These are phyloP conservation scores for Pantherophis alleghaniensis DNA, from an alignment of 2,797 vertebrate genomes.

Conservation along the genomic window DNA sequence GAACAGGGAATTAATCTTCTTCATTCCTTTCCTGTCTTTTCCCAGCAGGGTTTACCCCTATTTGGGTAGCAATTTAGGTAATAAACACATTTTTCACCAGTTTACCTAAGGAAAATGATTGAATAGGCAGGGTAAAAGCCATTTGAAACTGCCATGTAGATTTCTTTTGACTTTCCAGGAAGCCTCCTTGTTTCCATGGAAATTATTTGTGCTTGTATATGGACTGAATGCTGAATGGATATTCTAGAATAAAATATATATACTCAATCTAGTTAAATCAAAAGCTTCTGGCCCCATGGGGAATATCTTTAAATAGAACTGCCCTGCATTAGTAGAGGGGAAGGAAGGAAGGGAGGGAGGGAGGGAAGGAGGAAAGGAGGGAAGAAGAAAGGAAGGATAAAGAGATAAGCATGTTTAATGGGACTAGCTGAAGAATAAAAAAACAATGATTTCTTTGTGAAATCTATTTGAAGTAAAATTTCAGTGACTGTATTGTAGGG, in stretches of 20 bases:
- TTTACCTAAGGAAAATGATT: constrained; percentile 56
- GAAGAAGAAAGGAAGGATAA: constrained; percentile 16
- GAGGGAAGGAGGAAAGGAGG: not conserved
- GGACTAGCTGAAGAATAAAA: constrained; percentile 32
- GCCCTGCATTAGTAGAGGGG: constrained; percentile 37
- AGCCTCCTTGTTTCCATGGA: constrained; percentile 67
- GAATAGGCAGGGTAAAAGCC: constrained; percentile 46
- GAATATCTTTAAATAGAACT: constrained; percentile 47
- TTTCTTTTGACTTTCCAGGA: constrained; percentile 56
- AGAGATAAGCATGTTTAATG: constrained; percentile 38
- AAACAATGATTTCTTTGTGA: constrained; percentile 27
- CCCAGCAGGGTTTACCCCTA: not conserved
- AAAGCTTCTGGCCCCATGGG: constrained; percentile 57
- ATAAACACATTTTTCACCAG: constrained; percentile 43
- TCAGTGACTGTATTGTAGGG: not conserved
- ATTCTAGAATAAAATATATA: constrained; percentile 21
- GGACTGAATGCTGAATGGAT: constrained; percentile 53
- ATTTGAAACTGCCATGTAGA: constrained; percentile 49
- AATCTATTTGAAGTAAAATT: constrained; percentile 3
- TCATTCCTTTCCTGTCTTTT: constrained; percentile 20
- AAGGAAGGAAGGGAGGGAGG: not conserved
- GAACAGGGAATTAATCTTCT: not conserved
- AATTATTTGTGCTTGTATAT: constrained; percentile 66
- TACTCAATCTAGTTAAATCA: constrained; percentile 52
- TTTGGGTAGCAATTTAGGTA: constrained; percentile 30